Base-by-base conservation (phyloP, 2,888 invertebrate genomes). In the Augiades crinisus region DNA sequence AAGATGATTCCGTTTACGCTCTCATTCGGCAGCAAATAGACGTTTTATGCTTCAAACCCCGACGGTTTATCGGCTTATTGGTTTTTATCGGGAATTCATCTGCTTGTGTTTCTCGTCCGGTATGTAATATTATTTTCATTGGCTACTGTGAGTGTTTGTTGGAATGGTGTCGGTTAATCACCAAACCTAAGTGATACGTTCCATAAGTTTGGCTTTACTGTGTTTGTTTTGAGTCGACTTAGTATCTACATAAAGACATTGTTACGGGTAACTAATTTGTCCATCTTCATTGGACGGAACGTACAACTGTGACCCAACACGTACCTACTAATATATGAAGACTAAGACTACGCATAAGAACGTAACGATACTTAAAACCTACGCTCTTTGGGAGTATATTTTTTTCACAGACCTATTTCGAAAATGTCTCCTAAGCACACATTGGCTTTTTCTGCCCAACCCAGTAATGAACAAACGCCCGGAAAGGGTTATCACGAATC, bases 81-180 rank as follows among this genome's bases (percentile, higher is more conserved):
- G 72, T 81, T 82, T 81, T 79, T 80, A 82, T 75, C 68, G 72
- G 59, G 65, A 72, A 73, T 69, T 68, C 68, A 65, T 70, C 70
- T 67, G 71, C 67, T 78, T 81, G 73, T 81, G 80, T 81, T 77
- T 74, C 61, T 68, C 70, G 64, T 66, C 67, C 62, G 61, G 66
- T 65, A 62, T 68, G n/a, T n/a, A n/a, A n/a, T n/a, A 68, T 75
- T 77, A 75, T 75, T 75, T 65, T 31, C 33, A 40, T 30, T 47
- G 27, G 38, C 24, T 40, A 14, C 40, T n/a, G n/a, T n/a, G 17
- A 30, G 19, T 19, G 21, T 44, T 44, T 44, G 31, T 43, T 16
- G 19, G 13, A 43, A 43, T 31, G 19, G 10, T 30, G 10, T n/a
- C 1, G 12, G 30, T 12, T 12, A n/a, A 12, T 30, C 6, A 12